phyloP scores from a whole-genome alignment of 2,888 invertebrate species.

The Troglohyphantes excavatus region DNA sequence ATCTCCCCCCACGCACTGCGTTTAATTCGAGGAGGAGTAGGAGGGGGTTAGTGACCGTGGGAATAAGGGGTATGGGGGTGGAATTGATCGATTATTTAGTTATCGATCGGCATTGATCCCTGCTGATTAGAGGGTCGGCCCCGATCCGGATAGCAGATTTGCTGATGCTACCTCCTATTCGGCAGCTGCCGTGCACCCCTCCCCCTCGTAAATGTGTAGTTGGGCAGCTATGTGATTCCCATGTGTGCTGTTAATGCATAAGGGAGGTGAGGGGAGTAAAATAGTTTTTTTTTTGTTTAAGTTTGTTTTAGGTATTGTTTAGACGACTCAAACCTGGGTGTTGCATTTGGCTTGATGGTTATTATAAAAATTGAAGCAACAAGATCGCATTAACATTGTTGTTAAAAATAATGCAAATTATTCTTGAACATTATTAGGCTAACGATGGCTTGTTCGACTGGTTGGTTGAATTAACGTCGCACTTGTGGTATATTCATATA shows the following conservation, averaged over 20 bases:
- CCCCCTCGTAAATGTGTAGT: conserved; percentile 18
- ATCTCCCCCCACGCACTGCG: not conserved
- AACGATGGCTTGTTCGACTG: no score
- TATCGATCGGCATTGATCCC: conserved; percentile 68
- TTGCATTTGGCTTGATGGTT: no score
- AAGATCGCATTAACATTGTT: no score
- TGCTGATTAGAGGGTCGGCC: conserved; percentile 46
- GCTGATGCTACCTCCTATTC: conserved; percentile 23
- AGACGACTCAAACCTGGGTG: not conserved
- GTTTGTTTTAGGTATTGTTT: not conserved
- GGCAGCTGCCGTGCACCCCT: conserved; percentile 24
- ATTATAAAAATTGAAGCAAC: no score
- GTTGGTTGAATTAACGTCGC: no score
- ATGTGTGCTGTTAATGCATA: not conserved
- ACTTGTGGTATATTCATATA: no score
- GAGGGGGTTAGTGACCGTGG: conserved; percentile 66
- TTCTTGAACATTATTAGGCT: no score
- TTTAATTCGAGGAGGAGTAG: conserved; percentile 15
- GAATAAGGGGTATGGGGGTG: conserved; percentile 42
- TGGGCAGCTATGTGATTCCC: conserved; percentile 10
- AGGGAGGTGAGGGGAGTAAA: not conserved
- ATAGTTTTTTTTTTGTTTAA: not conserved
- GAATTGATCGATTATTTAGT: conserved; percentile 58
- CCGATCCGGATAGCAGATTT: conserved; percentile 36
- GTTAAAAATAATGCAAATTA: no score